Conservation (phyloP, 2,113 vertebrate species). For the Carassius auratus region DNA sequence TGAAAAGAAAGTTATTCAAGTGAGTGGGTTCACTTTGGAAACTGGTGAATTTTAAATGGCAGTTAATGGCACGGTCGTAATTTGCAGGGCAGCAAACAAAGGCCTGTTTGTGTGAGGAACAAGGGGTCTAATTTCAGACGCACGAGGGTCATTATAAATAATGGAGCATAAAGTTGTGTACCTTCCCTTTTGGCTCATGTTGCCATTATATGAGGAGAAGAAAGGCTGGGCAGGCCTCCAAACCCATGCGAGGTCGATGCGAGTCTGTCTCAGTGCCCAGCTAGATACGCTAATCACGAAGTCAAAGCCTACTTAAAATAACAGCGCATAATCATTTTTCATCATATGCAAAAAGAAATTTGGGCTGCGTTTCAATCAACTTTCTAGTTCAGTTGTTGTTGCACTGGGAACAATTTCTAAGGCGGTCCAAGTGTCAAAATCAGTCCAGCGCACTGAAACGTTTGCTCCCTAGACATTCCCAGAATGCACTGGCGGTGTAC, state of each 20-base stretch:
- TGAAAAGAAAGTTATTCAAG: slow-evolving; percentile 5
- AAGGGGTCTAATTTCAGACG: slow-evolving; percentile 44
- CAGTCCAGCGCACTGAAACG: neutral
- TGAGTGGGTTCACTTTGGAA: slow-evolving; percentile 24
- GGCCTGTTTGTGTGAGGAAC: slow-evolving; percentile 32
- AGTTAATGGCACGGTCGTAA: slow-evolving; percentile 43
- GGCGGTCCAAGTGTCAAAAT: neutral
- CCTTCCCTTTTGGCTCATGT: slow-evolving; percentile 12
- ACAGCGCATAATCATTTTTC: neutral
- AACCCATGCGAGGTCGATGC: slow-evolving; percentile 11
- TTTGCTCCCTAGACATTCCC: neutral
- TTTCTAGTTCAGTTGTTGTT: neutral
- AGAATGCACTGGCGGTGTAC: neutral
- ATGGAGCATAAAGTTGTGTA: slow-evolving; percentile 45
- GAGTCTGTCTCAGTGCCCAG: slow-evolving; percentile 3
- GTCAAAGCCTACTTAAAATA: slow-evolving; percentile 18
- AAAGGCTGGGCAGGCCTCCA: slow-evolving; percentile 31
- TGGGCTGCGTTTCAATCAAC: neutral
- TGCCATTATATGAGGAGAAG: slow-evolving; percentile 28
- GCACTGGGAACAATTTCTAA: neutral
- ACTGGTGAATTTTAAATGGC: slow-evolving; percentile 41
- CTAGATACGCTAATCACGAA: slow-evolving; percentile 18
- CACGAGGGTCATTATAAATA: slow-evolving; percentile 50
- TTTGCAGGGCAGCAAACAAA: slow-evolving; percentile 24
- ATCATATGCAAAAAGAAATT: neutral